Conservation (phyloP, 2,888 invertebrate genomes). For the Lucinisca nassula region DNA sequence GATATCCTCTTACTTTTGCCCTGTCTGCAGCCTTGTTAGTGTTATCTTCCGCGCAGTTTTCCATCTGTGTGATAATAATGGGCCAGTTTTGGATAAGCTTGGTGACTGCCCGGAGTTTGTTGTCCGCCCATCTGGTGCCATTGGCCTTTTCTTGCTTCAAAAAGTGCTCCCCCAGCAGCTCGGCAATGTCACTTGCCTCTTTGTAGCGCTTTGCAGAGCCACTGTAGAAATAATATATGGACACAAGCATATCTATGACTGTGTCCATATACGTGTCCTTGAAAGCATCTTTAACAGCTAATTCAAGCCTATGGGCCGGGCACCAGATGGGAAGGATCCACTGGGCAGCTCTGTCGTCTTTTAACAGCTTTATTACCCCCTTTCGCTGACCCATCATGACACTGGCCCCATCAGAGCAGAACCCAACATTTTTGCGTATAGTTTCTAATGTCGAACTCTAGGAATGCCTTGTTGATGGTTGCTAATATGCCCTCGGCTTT, state of each 20-base stretch:
- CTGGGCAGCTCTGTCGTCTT: conserved; percentile 12
- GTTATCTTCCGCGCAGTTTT: conserved; percentile 9
- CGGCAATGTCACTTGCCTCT: conserved; percentile 34
- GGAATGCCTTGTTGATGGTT: conserved; percentile 43
- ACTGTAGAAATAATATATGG: conserved; percentile 60
- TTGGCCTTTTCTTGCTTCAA: conserved; percentile 39
- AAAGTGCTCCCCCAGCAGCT: conserved; percentile 33
- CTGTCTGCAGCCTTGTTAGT: conserved; percentile 16
- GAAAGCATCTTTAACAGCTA: conserved; percentile 55
- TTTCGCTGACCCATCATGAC: conserved; percentile 56
- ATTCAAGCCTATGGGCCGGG: conserved; percentile 59
- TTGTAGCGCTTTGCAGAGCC: conserved; percentile 49
- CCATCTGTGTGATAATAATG: conserved; percentile 20
- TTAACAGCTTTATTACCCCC: conserved; percentile 52
- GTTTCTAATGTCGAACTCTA: conserved; percentile 27
- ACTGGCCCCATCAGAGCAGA: conserved; percentile 51
- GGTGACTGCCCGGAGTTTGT: conserved; percentile 6
- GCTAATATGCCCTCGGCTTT: conserved; percentile 51
- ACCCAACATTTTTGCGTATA: conserved; percentile 21
- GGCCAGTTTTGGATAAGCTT: conserved; percentile 14
- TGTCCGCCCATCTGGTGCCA: conserved; percentile 45
- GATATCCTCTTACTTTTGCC: conserved; percentile 32
- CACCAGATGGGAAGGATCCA: conserved; percentile 57
- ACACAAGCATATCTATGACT: conserved; percentile 26
- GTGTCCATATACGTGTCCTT: conserved; percentile 38